Evolutionary conservation across 2,888 invertebrate genomes (phyloP).

Genomic region (Gastrophysa polygoni): DNA sequence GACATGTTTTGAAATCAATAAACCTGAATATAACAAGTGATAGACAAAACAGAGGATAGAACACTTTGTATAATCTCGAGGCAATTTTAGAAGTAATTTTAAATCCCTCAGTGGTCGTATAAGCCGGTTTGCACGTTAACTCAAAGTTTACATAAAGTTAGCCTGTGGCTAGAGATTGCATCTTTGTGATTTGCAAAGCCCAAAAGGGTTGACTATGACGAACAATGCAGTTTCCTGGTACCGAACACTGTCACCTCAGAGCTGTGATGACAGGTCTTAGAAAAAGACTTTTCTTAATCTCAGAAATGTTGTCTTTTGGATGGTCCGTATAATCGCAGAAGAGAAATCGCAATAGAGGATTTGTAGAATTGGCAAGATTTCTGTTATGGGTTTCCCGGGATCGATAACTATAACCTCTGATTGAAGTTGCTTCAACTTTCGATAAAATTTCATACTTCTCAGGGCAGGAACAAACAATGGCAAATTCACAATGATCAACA

Average conservation of each 20-base stretch:
- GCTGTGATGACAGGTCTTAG: slow-evolving; percentile 4
- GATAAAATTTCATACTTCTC: too few species aligned
- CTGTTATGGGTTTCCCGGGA: too few species aligned
- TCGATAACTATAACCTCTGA: too few species aligned
- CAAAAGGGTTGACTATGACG: slow-evolving; percentile 20
- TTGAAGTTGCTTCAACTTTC: slow-evolving; percentile 7
- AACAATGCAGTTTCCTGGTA: slow-evolving; percentile 21
- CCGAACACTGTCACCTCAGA: background rate
- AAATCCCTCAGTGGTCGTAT: slow-evolving; percentile 2
- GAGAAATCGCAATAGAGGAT: background rate
- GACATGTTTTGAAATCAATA: too few species aligned
- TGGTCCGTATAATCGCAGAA: background rate
- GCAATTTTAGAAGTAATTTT: background rate
- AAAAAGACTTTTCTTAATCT: slow-evolving; percentile 13
- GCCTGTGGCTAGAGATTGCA: slow-evolving; percentile 24
- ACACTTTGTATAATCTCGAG: background rate
- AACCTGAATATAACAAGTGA: too few species aligned
- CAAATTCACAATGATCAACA: too few species aligned
- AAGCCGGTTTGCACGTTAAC: slow-evolving; percentile 19
- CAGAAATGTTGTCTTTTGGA: slow-evolving; percentile 3
- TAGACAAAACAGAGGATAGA: background rate
- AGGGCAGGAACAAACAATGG: too few species aligned
- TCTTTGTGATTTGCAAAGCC: slow-evolving; percentile 20
- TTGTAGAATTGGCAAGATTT: background rate
- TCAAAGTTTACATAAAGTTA: slow-evolving; percentile 24